A percentile compares a stretch with the other conserved stretches of the same genome.
Evolutionary conservation across 2,797 vertebrate species (phyloP).

Genomic region (Lutjanus campechanus): DNA sequence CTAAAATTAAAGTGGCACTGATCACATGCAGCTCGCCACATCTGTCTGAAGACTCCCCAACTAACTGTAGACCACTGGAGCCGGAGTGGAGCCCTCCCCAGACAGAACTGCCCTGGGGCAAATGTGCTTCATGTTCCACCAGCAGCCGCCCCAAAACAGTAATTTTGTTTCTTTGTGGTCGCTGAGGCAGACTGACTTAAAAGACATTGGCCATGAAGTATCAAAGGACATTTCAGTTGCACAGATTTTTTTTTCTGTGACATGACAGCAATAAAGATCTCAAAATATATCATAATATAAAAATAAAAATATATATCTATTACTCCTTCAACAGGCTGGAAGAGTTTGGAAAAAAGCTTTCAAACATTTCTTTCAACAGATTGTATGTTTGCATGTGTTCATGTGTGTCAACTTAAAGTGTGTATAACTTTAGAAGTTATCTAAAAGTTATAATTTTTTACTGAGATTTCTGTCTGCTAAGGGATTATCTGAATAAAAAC

Average conservation of each 20-base stretch:
- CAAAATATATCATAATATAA: slow-evolving; percentile 18
- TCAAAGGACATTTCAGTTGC: slow-evolving; percentile 50
- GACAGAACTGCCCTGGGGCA: slow-evolving; percentile 68
- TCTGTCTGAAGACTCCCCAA: slow-evolving; percentile 66
- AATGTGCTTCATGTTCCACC: slow-evolving; percentile 65
- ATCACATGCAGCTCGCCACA: slow-evolving; percentile 72
- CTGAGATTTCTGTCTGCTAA: slow-evolving; percentile 26
- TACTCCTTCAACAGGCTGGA: not conserved
- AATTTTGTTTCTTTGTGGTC: slow-evolving; percentile 68
- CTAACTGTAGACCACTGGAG: slow-evolving; percentile 75
- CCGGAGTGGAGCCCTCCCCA: slow-evolving; percentile 67
- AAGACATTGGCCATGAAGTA: slow-evolving; percentile 47
- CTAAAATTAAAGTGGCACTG: slow-evolving; percentile 72
- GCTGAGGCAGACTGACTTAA: slow-evolving; percentile 46
- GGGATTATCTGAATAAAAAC: slow-evolving; percentile 58
- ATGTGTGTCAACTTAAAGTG: not conserved
- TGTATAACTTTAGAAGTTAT: not conserved
- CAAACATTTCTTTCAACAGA: not conserved
- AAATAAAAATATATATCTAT: slow-evolving; percentile 2
- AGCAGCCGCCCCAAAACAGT: slow-evolving; percentile 64
- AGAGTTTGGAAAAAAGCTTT: not conserved
- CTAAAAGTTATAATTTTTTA: slow-evolving; percentile 13
- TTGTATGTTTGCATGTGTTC: not conserved
- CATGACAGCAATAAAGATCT: slow-evolving; percentile 21
- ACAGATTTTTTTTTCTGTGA: slow-evolving; percentile 24